These are phyloP conservation scores for Adrianichthys oophorus DNA, from an alignment of 2,797 vertebrate species.

Conservation along the genomic window DNA sequence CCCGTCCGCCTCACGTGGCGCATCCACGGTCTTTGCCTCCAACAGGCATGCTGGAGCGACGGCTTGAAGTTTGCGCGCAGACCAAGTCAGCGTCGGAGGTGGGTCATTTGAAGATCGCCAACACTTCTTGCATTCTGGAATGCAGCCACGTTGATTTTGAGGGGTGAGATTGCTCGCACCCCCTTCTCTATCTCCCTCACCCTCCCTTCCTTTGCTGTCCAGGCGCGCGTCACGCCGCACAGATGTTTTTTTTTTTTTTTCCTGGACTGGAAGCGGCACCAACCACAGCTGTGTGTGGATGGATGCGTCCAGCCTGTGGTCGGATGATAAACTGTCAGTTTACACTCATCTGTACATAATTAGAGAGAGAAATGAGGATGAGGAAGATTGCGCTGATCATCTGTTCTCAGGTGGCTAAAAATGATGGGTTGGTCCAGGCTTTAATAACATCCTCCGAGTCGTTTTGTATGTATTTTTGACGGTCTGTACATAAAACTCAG, in stretches of 20 bases:
- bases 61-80: conserved; percentile 60
- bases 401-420: no score
- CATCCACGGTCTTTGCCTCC: conserved; percentile 67
- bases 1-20: conserved; percentile 64
- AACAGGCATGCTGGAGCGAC: conserved; percentile 33
- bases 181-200: conserved; percentile 24
- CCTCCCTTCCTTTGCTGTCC: conserved; percentile 28
- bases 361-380: not conserved
- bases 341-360: not conserved
- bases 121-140: conserved; percentile 57
- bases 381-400: not conserved
- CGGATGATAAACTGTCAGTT: conserved; percentile 5
- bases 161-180: conserved; percentile 37
- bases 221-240: conserved; percentile 48
- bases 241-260: conserved; percentile 17
- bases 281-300: conserved; percentile 31
- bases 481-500: no score
- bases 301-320: conserved; percentile 11
- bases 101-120: conserved; percentile 22
- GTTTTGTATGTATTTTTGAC: no score
- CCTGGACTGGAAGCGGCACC: conserved; percentile 30
- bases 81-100: conserved; percentile 17
- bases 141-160: conserved; percentile 64
- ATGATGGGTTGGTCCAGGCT: no score
- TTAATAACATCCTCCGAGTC: no score